Evolutionary conservation across 1,140 invertebrate genomes (phyloP).

Genomic region (Atta colombica): DNA sequence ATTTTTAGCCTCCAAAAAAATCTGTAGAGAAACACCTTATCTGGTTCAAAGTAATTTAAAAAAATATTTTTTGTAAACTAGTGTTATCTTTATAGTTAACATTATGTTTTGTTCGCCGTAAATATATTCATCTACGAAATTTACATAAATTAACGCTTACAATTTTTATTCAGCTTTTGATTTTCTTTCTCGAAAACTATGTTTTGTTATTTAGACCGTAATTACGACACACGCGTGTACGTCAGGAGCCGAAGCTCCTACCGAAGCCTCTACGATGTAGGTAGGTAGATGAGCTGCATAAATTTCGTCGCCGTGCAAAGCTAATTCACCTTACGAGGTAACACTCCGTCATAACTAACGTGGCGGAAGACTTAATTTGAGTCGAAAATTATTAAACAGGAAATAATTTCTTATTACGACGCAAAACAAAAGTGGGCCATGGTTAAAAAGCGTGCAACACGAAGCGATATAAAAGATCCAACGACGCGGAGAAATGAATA

Average conservation of each 20-base stretch:
- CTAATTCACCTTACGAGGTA: slow-evolving; percentile 50
- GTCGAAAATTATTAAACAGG: slow-evolving; percentile 59
- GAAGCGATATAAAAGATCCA: background rate
- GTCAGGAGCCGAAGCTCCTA: slow-evolving; percentile 2
- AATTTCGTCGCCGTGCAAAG: slow-evolving; percentile 16
- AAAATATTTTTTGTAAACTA: no score
- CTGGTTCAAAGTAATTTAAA: no score
- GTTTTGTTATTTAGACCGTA: slow-evolving; percentile 2
- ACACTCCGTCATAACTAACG: slow-evolving; percentile 50
- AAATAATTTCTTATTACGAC: slow-evolving; percentile 61
- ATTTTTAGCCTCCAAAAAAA: no score
- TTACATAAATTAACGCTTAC: no score
- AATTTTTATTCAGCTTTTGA: background rate
- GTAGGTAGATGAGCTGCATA: slow-evolving; percentile 37
- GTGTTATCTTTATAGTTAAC: background rate
- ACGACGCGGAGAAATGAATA: background rate
- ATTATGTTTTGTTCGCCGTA: background rate
- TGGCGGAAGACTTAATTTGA: slow-evolving; percentile 37
- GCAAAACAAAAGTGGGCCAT: slow-evolving; percentile 25
- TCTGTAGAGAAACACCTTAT: no score
- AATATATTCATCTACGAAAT: background rate
- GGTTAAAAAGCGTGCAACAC: background rate
- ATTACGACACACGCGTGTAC: background rate
- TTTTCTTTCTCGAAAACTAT: background rate
- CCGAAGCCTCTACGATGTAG: no score